Evolutionary conservation across 1,140 invertebrate species (phyloP).

Genomic region (Leptopilina clavipes): DNA sequence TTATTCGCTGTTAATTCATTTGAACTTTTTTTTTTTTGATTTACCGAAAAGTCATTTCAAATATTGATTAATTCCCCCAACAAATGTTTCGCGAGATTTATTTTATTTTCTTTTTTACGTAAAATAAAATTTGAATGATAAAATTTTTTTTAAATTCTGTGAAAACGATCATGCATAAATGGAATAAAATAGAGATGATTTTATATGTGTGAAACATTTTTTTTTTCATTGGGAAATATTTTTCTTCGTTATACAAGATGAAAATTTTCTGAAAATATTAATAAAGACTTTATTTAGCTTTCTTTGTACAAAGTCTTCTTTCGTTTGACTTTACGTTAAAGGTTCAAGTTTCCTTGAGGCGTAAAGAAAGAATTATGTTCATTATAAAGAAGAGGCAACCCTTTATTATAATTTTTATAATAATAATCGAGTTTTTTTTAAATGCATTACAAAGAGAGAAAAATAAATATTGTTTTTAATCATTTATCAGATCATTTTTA

Average conservation of each 20-base stretch:
- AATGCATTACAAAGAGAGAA: not conserved
- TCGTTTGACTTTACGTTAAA: not conserved
- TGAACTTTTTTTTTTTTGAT: too few relatives aligned
- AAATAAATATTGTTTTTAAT: too few relatives aligned
- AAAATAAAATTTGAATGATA: too few relatives aligned
- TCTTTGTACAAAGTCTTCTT: not conserved
- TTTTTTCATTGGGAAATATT: not conserved
- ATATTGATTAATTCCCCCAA: too few relatives aligned
- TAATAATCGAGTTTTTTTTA: not conserved
- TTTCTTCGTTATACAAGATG: not conserved
- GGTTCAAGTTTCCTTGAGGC: not conserved
- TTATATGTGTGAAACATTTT: not conserved
- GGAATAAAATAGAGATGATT: not conserved
- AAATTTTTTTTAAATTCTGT: too few relatives aligned
- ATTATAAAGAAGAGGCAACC: not conserved
- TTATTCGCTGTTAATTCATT: too few relatives aligned
- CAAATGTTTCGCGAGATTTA: too few relatives aligned
- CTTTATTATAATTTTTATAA: not conserved
- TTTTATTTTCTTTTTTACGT: too few relatives aligned
- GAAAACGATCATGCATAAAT: too few relatives aligned
- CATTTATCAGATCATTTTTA: too few relatives aligned
- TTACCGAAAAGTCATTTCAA: too few relatives aligned
- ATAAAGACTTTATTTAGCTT: not conserved
- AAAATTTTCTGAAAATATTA: not conserved
- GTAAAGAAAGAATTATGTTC: conserved; percentile 16